Conservation (phyloP, 2,113 vertebrate genomes). For the Lamprologus ornatipinnis region DNA sequence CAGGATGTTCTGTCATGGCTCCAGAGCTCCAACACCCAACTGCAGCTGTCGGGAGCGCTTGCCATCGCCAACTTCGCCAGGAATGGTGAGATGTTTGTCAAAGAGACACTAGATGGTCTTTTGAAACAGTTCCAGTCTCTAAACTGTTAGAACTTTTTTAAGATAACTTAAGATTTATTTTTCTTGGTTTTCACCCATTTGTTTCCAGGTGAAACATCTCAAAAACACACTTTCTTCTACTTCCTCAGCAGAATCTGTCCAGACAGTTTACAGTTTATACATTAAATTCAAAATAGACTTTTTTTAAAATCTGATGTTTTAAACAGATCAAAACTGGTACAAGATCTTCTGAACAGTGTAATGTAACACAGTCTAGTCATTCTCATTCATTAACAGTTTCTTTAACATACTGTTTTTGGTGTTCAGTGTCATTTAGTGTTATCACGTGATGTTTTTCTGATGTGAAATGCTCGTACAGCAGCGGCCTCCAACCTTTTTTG, state of each 20-base stretch:
- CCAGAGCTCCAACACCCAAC: slow-evolving; percentile 63
- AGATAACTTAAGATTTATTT: neutral
- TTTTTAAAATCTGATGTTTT: rapidly evolving
- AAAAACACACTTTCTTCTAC: neutral
- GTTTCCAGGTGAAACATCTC: rapidly evolving
- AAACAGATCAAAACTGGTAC: neutral
- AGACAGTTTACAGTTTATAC: neutral
- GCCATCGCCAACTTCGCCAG: slow-evolving; percentile 71
- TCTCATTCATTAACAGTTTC: neutral
- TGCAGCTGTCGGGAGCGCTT: slow-evolving; percentile 63
- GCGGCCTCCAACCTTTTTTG: neutral
- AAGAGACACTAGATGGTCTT: neutral
- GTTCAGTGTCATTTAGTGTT: neutral
- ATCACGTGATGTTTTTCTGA: rapidly evolving
- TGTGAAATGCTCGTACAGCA: neutral
- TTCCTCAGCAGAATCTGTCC: neutral
- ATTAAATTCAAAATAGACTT: neutral
- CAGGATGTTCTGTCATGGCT: slow-evolving; percentile 66
- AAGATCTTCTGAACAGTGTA: neutral
- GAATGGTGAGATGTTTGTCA: slow-evolving; percentile 30
- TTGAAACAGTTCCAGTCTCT: neutral
- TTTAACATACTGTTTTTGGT: neutral
- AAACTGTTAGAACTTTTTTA: neutral
- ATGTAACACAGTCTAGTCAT: neutral
- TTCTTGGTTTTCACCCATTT: neutral